Base-by-base conservation (phyloP, 2,797 vertebrate genomes). In the Paratrypauchen microcephalus region DNA sequence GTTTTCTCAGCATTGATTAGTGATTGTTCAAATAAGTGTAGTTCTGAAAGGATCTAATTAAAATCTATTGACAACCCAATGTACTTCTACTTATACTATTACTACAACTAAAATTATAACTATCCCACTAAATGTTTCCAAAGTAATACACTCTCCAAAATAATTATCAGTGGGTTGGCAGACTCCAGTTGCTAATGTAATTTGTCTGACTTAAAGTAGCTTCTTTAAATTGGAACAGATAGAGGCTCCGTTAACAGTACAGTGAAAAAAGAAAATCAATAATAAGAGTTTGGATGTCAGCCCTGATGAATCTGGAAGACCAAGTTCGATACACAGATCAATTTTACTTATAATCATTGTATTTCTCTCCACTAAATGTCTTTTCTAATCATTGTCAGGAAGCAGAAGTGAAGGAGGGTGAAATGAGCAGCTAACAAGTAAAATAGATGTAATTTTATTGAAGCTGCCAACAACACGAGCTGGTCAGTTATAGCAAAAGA, bases 321-420 rank as follows among this genome's bases (percentile, higher is more conserved):
- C 77, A 65, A 80, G 85, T 72, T 88, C 74, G 71, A 88, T 90
- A 85, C 41, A 47, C 13, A 63, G 79, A 92, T 92, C 88, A 73
- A 85, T 87, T 77, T 70, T 1, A 86, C 85, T 83, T 84, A 91
- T 87, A 88, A 92, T 86, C 79, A 63, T 82, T 82, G 82, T 68
- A 71, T 82, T 81, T 86, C 73, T 84, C 59, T 24, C 74, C 72
- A 69, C 80, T 71, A 79, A 80, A 88, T 62, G 84, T 81, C 84
- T 65, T 61, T 70, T 52, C 79, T 81, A 65, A 88, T 90, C 82
- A 77, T 82, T 73, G 66, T 78, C 58, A 4, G 73, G 57, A 75
- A 73, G 73, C n/a, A 28, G 72, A 65, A 13, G 26, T 52, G 26
- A 6, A 58, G 60, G 69, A 45, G 47, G 48, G 56, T 48, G 66